Evolutionary conservation across 1,140 invertebrate species (phyloP).

Genomic region (Aphelenchoides avenae): DNA sequence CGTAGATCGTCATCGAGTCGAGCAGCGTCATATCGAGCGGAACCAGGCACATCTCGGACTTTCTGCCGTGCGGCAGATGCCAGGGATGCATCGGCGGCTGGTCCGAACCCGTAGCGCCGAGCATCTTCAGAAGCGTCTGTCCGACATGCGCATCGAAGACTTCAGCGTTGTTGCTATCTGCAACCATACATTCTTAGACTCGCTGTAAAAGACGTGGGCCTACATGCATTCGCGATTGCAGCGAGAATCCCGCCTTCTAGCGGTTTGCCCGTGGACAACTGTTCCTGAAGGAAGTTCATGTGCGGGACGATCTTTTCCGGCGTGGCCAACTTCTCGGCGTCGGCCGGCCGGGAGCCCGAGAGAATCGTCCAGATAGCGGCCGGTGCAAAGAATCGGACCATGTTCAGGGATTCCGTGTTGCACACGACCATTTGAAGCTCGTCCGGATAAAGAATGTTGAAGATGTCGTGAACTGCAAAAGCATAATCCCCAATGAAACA

Average conservation of each 20-base stretch:
- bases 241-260: conserved; percentile 33
- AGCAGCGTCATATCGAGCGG: conserved; percentile 35
- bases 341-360: not conserved
- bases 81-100: conserved; percentile 4
- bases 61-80: conserved; percentile 23
- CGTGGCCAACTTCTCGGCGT: conserved; percentile 11
- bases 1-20: conserved; percentile 43
- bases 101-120: conserved; percentile 11
- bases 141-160: conserved; percentile 33
- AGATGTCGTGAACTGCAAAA: conserved; percentile 37
- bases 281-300: conserved; percentile 35
- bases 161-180: conserved; percentile 36
- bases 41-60: conserved; percentile 25
- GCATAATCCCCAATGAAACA: not conserved
- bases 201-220: conserved; percentile 19
- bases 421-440: conserved; percentile 30
- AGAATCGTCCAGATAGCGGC: conserved; percentile 47
- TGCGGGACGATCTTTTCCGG: conserved; percentile 33
- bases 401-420: conserved; percentile 18
- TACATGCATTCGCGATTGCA: conserved; percentile 43
- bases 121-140: conserved; percentile 27
- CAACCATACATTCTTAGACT: conserved; percentile 4
- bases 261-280: conserved; percentile 11
- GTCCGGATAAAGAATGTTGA: conserved; percentile 39
- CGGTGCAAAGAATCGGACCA: conserved; percentile 45